Evolutionary conservation across 2,797 vertebrate species (phyloP).

Genomic region (Anguilla pacifica): DNA sequence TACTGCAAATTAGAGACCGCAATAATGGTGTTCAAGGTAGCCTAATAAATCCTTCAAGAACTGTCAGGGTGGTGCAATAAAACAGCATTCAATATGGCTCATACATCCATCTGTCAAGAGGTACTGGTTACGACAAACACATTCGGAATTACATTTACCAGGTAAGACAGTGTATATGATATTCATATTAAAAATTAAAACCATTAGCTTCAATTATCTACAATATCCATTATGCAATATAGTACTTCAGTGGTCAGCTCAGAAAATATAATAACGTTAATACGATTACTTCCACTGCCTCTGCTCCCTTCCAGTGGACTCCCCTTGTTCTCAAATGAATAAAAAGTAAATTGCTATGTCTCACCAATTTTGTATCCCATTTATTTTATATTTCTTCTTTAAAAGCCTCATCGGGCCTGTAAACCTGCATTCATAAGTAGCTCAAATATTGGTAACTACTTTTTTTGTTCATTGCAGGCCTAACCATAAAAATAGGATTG

Average conservation of each 20-base stretch:
- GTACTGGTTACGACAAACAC: neutral
- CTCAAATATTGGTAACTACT: conserved; percentile 1
- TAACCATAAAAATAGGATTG: conserved; percentile 24
- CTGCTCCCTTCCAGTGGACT: neutral
- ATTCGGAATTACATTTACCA: neutral
- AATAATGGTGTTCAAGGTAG: neutral
- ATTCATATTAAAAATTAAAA: neutral
- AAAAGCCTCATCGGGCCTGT: conserved; percentile 16
- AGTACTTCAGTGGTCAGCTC: neutral
- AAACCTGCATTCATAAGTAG: conserved; percentile 21
- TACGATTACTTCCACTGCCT: neutral
- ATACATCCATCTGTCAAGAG: neutral
- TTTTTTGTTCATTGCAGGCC: neutral
- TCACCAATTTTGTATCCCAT: neutral
- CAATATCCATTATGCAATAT: neutral
- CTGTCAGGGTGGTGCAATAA: neutral
- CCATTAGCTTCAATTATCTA: neutral
- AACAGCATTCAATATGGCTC: neutral
- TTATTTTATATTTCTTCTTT: conserved; percentile 22
- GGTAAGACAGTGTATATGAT: neutral
- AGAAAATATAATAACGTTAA: neutral
- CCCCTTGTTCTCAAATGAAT: neutral
- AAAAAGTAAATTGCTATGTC: conserved; percentile 8
- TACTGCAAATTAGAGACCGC: neutral
- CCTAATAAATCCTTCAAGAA: neutral